Percentiles rank a stretch among this genome's conserved stretches.
Evolutionary conservation across 2,113 vertebrate species (phyloP).

Genomic region (Sula dactylatra): DNA sequence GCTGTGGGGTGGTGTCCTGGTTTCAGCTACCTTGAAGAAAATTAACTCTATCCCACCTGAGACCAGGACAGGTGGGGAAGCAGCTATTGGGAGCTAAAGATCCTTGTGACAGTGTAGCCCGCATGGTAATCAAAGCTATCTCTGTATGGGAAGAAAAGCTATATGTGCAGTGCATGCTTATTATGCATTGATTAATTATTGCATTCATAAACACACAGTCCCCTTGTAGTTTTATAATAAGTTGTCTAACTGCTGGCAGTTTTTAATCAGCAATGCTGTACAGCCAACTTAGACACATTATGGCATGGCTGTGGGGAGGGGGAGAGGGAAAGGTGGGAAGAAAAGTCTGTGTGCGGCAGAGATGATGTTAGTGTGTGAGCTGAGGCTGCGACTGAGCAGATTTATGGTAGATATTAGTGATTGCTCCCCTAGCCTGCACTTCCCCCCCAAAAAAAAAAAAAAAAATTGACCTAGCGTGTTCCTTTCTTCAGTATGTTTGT

Average conservation of each 20-base stretch:
- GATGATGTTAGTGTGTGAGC: neutral
- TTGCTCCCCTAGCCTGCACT: neutral
- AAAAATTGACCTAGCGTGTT: neutral
- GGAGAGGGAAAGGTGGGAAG: neutral
- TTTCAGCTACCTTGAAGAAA: no score
- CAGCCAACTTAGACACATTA: neutral
- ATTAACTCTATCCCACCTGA: no score
- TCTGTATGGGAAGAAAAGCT: neutral
- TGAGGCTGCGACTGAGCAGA: neutral
- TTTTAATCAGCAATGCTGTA: neutral
- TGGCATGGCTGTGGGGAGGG: neutral
- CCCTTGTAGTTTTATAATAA: neutral
- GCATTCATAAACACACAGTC: neutral
- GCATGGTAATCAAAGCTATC: neutral
- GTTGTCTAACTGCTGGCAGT: neutral
- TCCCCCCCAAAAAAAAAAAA: neutral
- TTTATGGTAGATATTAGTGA: neutral
- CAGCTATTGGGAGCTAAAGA: neutral
- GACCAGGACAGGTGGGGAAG: neutral
- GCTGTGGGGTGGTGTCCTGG: neutral
- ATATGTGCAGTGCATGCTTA: rapidly evolving
- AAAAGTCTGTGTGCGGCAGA: neutral
- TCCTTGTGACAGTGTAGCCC: neutral
- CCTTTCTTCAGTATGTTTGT: neutral
- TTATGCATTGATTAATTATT: conserved; percentile 3